These are phyloP conservation scores for Heliconius aoede DNA, from an alignment of 2,888 invertebrate genomes.

Conservation along the genomic window DNA sequence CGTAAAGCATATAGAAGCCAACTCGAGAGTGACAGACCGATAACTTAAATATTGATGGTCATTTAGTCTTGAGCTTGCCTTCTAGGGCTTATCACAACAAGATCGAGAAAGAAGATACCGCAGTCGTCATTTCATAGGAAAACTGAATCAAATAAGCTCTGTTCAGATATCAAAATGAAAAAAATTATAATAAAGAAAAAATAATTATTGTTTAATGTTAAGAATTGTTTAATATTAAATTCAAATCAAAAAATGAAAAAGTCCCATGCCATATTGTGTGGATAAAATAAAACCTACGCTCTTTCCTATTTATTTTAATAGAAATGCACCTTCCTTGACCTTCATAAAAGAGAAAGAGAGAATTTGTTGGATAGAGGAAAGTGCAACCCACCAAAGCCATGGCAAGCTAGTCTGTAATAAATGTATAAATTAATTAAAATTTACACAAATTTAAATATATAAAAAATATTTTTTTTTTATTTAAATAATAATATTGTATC, in stretches of 20 bases:
- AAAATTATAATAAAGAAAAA: background rate
- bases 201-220: too few species aligned
- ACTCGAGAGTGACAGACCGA: slow-evolving; percentile 24
- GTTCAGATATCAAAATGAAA: background rate
- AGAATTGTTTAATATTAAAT: background rate
- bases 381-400: background rate
- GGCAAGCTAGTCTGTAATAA: background rate
- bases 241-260: background rate
- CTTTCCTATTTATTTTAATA: background rate
- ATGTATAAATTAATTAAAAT: background rate
- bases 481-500: background rate
- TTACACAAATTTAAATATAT: background rate
- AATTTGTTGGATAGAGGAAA: too few species aligned
- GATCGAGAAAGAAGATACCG: background rate
- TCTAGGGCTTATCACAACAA: slow-evolving; percentile 16
- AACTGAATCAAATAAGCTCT: too few species aligned
- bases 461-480: too few species aligned
- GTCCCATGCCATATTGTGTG: background rate
- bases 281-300: background rate
- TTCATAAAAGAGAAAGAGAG: too few species aligned
- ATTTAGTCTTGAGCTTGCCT: slow-evolving; percentile 31
- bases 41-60: slow-evolving; percentile 20
- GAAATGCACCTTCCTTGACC: too few species aligned
- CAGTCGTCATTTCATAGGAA: background rate
- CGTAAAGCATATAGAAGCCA: slow-evolving; percentile 21